Evolutionary conservation across 2,888 invertebrate species (phyloP), one percentile per base, ranked within the genome.

Genomic region (Hofmannophila pseudospretella): DNA sequence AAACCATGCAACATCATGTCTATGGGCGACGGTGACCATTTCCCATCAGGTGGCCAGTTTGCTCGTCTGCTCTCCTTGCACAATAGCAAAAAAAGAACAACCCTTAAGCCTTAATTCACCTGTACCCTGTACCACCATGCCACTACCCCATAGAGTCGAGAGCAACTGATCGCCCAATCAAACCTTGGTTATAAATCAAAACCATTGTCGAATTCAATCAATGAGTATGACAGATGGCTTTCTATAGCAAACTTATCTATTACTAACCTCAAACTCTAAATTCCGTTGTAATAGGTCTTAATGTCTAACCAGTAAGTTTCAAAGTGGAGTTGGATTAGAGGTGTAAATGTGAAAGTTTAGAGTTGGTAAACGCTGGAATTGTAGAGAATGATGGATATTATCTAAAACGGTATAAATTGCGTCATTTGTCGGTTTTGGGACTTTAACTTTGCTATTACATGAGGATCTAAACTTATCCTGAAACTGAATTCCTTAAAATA

Each of bases 161-260:
- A n/a, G n/a, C 29, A 30, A 16, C 16, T 30, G 29, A 9, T 22
- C 22, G 33, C 4, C 33, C 33, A 33, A 33, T 33, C 33, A 33
- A 29, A 34, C 22, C 33, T 12, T 32, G 31, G 46, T 41, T 50
- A 51, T 49, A 47, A 51, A 50, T 49, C 51, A 52, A 40, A 48
- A 44, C 44, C 39, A 28, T 37, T 38, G 38, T 34, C 41, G 44
- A 45, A 52, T 56, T 52, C 51, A 49, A 51, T 54, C 56, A 54
- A 45, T 46, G 41, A 19, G 32, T 38, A 38, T 51, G 52, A 54
- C 54, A 49, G 49, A 52, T 50, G 49, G 54, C 45, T 46, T 41
- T 16, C 38, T 25, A 29, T 16, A 19, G 9, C 45, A 40, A 39
- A 16, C 25, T 20, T 37, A 26, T 13, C 19, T 11, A 12, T 20